Base-by-base conservation (phyloP, 2,888 invertebrate species). In the Ophioninae sp. region DNA sequence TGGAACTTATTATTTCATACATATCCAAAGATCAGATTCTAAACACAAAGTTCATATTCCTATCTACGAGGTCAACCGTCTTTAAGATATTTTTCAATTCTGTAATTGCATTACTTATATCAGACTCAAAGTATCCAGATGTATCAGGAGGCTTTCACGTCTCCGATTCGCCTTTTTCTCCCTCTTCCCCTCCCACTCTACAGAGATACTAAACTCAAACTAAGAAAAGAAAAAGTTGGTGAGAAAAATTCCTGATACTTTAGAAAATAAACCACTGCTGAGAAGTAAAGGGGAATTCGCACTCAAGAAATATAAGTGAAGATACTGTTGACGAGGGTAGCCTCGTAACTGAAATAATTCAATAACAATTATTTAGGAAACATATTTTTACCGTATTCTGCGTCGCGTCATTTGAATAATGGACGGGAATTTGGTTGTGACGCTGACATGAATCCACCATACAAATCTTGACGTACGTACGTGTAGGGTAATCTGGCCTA, bases 201-300 rank as follows among this genome's bases (percentile, higher is more conserved):
- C 30, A 30, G 58, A 58, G 67, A 51, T 59, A 63, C 23, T 68
- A 51, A 65, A 59, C 9, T n/a, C 65, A 76, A 39, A 30, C 23
- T 63, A 68, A 64, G 59, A 22, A 17, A 73, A 56, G 13, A 64
- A n/a, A 74, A 67, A n/a, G n/a, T 73, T 41, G 77, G 69, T 74
- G 39, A 80, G 76, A 83, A 65, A 64, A 83, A 81, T 83, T 81
- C 72, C 77, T 78, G 80, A 83, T 65, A 74, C 69, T 78, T 83
- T 81, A 69, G 81, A 59, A 69, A 74, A 81, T 81, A 65, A 69
- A 83, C 64, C 73, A 63, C 83, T 80, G 72, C 67, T 76, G 71
- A 30, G 64, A 77, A 61, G 72, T 37, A 30, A 22, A 37, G 30
- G 37, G 20, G 51, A 56, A 30, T 61, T 78, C 30, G 5, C 76